A percentile compares a stretch with the other conserved stretches of the same genome.
These are phyloP conservation scores for Sarcophilus harrisii DNA, from an alignment of 2,797 vertebrate species.

Conservation along the genomic window DNA sequence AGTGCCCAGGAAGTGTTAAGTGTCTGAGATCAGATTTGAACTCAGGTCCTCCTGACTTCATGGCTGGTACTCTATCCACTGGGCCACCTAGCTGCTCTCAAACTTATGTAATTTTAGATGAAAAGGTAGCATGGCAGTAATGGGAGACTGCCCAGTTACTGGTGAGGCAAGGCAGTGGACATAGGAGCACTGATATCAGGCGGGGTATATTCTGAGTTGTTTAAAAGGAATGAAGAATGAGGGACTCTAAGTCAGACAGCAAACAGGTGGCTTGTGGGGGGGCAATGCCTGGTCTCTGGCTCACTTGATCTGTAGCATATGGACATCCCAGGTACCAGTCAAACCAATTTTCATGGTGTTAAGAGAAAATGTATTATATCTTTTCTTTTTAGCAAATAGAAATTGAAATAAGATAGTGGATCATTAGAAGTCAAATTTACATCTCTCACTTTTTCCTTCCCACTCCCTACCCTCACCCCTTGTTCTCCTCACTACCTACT, in stretches of 20 bases:
- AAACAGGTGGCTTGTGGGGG: not conserved
- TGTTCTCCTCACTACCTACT: not conserved
- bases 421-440: not conserved
- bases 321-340: not conserved
- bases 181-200: not conserved
- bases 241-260: not conserved
- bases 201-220: not conserved
- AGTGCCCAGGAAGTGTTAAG: too few species aligned
- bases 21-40: too few species aligned
- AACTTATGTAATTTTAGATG: not conserved
- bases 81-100: not conserved
- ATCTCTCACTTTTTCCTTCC: not conserved
- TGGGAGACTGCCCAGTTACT: not conserved
- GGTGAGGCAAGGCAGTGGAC: not conserved
- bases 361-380: not conserved
- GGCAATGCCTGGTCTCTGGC: too few species aligned
- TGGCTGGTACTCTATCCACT: too few species aligned
- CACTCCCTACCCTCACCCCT: too few species aligned
- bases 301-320: not conserved
- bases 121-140: not conserved
- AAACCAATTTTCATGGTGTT: not conserved
- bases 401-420: not conserved
- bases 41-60: too few species aligned
- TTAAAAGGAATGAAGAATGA: not conserved
- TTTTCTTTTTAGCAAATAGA: not conserved